These are phyloP conservation scores for Ceratosolen fusciceps DNA, from an alignment of 1,140 invertebrate genomes.

Conservation along the genomic window DNA sequence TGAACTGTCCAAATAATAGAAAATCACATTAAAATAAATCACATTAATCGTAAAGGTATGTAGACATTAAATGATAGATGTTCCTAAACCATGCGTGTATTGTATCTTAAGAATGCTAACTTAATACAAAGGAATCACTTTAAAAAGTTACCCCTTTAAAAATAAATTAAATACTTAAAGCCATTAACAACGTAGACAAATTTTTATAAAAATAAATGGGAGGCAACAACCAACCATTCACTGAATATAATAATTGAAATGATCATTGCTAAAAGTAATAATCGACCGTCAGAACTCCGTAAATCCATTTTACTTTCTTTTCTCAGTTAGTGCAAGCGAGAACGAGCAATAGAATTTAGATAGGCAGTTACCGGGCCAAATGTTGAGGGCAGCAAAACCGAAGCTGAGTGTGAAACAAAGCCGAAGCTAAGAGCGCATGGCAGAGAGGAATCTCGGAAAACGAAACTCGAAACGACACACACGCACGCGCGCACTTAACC, in stretches of 20 bases:
- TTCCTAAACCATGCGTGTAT: no score
- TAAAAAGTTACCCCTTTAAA: conserved; percentile 38
- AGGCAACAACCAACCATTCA: not conserved
- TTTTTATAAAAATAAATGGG: conserved; percentile 24
- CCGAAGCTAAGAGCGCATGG: not conserved
- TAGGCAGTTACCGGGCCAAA: not conserved
- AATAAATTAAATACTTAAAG: conserved; percentile 39
- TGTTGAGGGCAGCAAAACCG: not conserved
- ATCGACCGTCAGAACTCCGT: conserved; percentile 20
- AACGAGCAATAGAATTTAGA: not conserved
- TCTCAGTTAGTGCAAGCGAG: not conserved
- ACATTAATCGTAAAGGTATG: no score
- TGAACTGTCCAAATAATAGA: no score
- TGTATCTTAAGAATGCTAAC: not conserved
- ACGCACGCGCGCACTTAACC: not conserved
- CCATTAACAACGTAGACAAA: not conserved
- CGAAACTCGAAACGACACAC: conserved; percentile 62
- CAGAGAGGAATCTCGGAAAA: conserved; percentile 52
- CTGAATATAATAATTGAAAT: conserved; percentile 10
- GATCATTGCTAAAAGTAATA: not conserved
- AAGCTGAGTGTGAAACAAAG: conserved; percentile 16
- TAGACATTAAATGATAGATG: no score
- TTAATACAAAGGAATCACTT: not conserved
- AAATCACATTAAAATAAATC: no score
- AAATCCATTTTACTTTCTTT: not conserved